Conservation (phyloP, 2,888 invertebrate species). For the Drosophila maculinotata region DNA sequence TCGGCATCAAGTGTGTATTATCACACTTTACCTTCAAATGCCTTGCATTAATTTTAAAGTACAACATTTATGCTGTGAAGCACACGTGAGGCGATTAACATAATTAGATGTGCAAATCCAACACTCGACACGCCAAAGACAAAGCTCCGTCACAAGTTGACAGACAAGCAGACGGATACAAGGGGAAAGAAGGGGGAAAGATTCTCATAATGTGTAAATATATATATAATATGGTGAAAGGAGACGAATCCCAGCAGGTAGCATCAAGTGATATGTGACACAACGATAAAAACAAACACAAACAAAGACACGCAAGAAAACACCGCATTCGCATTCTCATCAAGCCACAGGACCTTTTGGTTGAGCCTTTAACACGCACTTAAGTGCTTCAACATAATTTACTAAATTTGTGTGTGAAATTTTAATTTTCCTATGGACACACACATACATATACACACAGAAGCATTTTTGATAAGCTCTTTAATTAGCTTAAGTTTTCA, state of each 20-base stretch:
- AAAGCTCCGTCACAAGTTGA: constrained; percentile 37
- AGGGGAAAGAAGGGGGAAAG: constrained; percentile 5
- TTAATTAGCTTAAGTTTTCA: constrained; percentile 71
- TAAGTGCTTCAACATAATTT: constrained; percentile 56
- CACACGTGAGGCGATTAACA: constrained; percentile 49
- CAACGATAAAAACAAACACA: constrained; percentile 27
- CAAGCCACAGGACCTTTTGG: constrained; percentile 19
- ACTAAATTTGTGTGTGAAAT: constrained; percentile 44
- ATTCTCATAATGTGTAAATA: constrained; percentile 56
- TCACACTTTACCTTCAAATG: constrained; percentile 24
- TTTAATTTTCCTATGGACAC: constrained; percentile 40
- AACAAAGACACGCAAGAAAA: constrained; percentile 19
- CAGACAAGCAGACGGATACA: constrained; percentile 11
- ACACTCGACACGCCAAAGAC: constrained; percentile 23
- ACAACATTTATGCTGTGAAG: constrained; percentile 17
- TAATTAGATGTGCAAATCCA: constrained; percentile 51
- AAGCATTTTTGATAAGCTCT: constrained; percentile 43
- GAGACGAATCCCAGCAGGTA: constrained; percentile 10
- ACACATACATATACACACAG: not conserved
- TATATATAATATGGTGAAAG: constrained; percentile 45
- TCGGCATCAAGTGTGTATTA: constrained; percentile 5
- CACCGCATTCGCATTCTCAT: constrained; percentile 14
- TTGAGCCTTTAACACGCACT: constrained; percentile 49
- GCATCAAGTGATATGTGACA: constrained; percentile 15
- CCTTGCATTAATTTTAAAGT: constrained; percentile 19